phyloP scores from a whole-genome alignment of 2,888 invertebrate genomes.

The Andrena minutula region DNA sequence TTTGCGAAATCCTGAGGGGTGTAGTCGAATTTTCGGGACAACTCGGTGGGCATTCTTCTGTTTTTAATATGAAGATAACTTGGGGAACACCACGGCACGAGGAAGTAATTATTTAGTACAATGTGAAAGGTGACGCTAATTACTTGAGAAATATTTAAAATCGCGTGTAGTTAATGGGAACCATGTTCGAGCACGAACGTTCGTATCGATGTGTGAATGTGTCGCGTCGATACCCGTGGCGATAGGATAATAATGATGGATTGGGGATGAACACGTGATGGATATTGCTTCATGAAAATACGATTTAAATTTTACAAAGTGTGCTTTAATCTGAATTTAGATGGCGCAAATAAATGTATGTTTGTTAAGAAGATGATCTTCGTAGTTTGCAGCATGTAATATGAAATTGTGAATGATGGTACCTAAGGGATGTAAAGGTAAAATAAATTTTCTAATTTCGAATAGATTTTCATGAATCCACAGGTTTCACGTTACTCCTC shows the following conservation, averaged over 20 bases:
- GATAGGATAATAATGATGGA: constrained; percentile 41
- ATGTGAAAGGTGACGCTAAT: not conserved
- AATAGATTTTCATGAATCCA: not conserved
- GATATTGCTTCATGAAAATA: constrained; percentile 43
- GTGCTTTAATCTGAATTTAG: constrained; percentile 1
- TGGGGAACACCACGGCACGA: not conserved
- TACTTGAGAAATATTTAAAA: not conserved
- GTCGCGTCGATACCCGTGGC: constrained; percentile 23
- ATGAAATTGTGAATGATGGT: not conserved
- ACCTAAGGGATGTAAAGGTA: too few relatives aligned
- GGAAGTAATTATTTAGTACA: not conserved
- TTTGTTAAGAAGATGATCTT: not conserved
- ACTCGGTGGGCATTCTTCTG: not conserved
- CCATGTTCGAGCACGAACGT: constrained; percentile 24
- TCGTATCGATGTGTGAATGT: constrained; percentile 26
- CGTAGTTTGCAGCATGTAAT: not conserved
- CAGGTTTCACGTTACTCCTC: not conserved
- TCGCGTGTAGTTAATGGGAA: not conserved
- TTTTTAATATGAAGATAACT: not conserved
- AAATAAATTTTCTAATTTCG: not conserved
- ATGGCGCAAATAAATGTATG: not conserved
- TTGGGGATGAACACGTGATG: constrained; percentile 39
- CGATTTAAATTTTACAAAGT: constrained; percentile 16
- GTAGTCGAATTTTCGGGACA: not conserved
- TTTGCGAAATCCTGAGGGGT: constrained; percentile 23